These are phyloP conservation scores for Hirtodrosophila alboralis DNA, from an alignment of 2,888 invertebrate genomes.

Conservation along the genomic window DNA sequence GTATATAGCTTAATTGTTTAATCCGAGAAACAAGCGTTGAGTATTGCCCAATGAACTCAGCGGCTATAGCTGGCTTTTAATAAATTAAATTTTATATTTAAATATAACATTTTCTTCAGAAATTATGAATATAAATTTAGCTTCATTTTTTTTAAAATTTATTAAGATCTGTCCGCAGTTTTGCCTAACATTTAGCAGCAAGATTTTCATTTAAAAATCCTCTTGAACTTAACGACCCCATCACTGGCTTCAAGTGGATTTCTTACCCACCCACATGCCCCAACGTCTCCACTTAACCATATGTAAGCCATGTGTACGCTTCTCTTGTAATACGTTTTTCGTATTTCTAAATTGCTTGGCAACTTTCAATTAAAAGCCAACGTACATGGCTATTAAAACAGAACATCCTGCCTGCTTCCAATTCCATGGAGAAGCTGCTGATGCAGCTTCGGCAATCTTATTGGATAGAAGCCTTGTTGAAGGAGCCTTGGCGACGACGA, in stretches of 20 bases:
- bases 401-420: conserved; percentile 12
- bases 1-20: too few species aligned
- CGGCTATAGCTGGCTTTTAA: too few species aligned
- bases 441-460: conserved; percentile 56
- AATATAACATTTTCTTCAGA: too few species aligned
- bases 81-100: too few species aligned
- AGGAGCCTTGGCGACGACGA: conserved; percentile 50
- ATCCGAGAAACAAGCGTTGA: too few species aligned
- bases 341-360: conserved; percentile 45
- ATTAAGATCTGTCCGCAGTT: too few species aligned
- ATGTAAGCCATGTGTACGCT: conserved; percentile 1
- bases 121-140: too few species aligned
- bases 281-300: background rate
- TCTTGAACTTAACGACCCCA: background rate
- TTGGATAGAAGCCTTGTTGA: conserved; percentile 62
- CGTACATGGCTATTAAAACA: conserved; percentile 39
- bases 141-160: too few species aligned
- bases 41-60: too few species aligned
- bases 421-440: conserved; percentile 23
- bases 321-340: conserved; percentile 16
- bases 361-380: conserved; percentile 56
- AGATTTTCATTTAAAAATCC: background rate
- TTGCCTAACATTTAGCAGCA: background rate
- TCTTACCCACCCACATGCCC: background rate
- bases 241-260: background rate